phyloP scores from a whole-genome alignment of 2,888 invertebrate genomes.

The Rutpela maculata region DNA sequence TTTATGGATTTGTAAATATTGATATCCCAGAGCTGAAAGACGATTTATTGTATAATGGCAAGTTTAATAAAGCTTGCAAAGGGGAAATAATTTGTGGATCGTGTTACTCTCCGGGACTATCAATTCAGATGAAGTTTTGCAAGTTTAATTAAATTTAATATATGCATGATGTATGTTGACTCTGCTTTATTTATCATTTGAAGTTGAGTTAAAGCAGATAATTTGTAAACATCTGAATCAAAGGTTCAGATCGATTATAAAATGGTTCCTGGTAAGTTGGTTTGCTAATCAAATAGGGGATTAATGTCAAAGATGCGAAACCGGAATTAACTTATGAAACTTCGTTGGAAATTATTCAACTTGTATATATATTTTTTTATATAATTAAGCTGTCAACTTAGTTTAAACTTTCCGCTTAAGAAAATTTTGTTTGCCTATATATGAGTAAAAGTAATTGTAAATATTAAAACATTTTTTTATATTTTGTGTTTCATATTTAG shows the following conservation, averaged over 20 bases:
- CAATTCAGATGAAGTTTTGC: conserved; percentile 22
- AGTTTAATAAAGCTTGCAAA: conserved; percentile 8
- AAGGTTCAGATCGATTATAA: neutral
- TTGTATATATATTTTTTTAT: neutral
- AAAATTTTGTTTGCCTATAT: too few species aligned
- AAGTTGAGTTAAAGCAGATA: neutral
- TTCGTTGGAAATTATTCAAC: neutral
- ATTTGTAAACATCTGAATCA: neutral
- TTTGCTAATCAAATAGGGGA: neutral
- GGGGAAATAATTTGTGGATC: conserved; percentile 23
- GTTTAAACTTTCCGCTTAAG: too few species aligned
- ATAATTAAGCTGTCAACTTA: too few species aligned
- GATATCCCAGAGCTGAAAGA: neutral
- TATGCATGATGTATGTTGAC: conserved; percentile 24
- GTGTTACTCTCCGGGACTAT: conserved; percentile 4
- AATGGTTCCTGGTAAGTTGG: neutral
- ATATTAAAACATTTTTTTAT: too few species aligned
- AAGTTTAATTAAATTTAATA: conserved; percentile 31
- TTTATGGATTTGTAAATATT: conserved; percentile 8
- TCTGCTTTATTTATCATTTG: conserved; percentile 9
- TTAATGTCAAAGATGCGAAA: neutral
- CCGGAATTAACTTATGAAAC: neutral
- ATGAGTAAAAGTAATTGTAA: too few species aligned
- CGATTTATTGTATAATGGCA: conserved; percentile 8
- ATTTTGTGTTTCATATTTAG: too few species aligned